Base-by-base conservation (phyloP, 2,113 vertebrate species). In the Myotis brandtii region DNA sequence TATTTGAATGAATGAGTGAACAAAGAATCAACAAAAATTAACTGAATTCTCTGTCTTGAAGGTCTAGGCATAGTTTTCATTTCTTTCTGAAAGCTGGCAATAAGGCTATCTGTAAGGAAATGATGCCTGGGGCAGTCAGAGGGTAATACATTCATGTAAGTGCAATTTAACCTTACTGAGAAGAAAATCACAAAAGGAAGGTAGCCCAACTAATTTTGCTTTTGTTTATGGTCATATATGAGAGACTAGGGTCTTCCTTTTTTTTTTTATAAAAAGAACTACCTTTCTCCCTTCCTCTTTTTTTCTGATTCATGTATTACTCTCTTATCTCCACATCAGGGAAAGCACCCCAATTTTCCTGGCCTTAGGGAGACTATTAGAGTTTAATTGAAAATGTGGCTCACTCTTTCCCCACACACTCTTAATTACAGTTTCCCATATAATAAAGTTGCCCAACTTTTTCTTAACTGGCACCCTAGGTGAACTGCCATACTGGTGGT, bases 341-440 rank as follows among this genome's bases (percentile, higher is more conserved):
- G 12, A 94, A 95, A 92, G 43, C 77, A 88, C 46, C 43, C n/a
- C 32, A 56, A 1, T 91, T 91, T 94, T 81, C 20, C 34, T 82
- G 69, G 8, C 34, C 16, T 79, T 73, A 34, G 32, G 30, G 34
- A 86, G 50, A 84, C 18, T 93, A 16, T 59, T 82, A 76, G 46
- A 94, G 72, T 46, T 66, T 12, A 96, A 83, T 96, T 96, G 94
- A 96, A 98, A 97, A 81, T 83, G 11, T 5, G 50, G 9, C 9
- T 70, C 10, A 62, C 7, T 56, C 11, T 93, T 93, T 59, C 32
- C 66, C 72, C 40, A 10, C 11, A 72, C 5, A 66, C 30, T 32
- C 40, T 83, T 93, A 69, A 93, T 90, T 94, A 73, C 43, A 85
- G 54, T 89, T 83, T 52, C 0, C 0, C 23, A 14, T 96, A 52